Percentiles rank a stretch among this genome's conserved stretches.
Conservation (phyloP, 2,113 vertebrate genomes). For the Platichthys stellatus region DNA sequence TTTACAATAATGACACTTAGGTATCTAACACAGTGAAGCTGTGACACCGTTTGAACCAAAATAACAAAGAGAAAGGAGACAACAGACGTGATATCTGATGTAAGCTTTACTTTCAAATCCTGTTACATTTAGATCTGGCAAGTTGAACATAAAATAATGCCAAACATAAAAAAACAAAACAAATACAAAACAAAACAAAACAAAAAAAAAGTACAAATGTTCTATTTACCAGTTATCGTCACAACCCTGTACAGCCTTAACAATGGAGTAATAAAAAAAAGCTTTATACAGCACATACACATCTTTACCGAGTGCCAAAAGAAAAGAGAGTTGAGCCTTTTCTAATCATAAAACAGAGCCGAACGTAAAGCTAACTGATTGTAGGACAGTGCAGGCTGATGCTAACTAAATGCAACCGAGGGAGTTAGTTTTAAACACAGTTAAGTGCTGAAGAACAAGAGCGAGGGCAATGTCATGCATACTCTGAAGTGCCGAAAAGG, state of each 20-base stretch:
- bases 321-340: constrained; percentile 83
- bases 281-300: constrained; percentile 99
- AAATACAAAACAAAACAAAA: constrained; percentile 77
- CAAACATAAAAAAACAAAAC: constrained; percentile 64
- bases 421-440: constrained; percentile 75
- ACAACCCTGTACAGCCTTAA: constrained; percentile 99
- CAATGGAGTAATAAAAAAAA: constrained; percentile 92
- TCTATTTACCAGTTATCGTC: constrained; percentile 97
- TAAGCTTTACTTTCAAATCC: constrained; percentile 99
- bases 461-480: constrained; percentile 83
- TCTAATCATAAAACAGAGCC: constrained; percentile 85
- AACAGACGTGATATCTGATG: constrained; percentile 85
- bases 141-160: constrained; percentile 94
- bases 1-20: neutral
- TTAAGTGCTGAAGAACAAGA: constrained; percentile 79
- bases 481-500: constrained; percentile 91
- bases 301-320: constrained; percentile 89
- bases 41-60: neutral
- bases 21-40: neutral
- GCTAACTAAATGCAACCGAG: constrained; percentile 82
- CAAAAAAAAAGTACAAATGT: constrained; percentile 84
- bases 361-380: constrained; percentile 82
- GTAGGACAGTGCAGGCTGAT: constrained; percentile 86
- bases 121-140: constrained; percentile 99
- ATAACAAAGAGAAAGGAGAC: constrained; percentile 38